phyloP scores from a whole-genome alignment of 2,888 invertebrate species.

The Amphipoea oculea region DNA sequence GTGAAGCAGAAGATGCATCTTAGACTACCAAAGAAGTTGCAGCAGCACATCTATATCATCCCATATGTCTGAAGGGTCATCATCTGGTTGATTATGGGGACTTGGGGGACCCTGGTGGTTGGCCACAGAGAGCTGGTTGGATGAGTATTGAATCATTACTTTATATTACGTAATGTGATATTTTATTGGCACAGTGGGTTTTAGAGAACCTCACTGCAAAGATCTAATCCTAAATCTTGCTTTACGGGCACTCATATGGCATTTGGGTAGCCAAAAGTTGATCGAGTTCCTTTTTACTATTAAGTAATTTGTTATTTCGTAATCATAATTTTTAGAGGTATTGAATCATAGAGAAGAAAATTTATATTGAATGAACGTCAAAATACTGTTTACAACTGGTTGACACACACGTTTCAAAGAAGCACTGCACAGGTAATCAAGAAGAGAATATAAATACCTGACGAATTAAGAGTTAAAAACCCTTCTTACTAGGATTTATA shows the following conservation, averaged over 20 bases:
- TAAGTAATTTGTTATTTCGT: neutral
- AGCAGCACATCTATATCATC: slow-evolving; percentile 72
- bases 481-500: no score
- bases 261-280: neutral
- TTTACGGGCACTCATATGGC: no score
- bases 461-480: no score
- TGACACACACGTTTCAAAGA: neutral
- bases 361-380: neutral
- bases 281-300: neutral
- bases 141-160: slow-evolving; percentile 11
- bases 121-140: no score
- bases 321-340: neutral
- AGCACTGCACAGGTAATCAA: neutral
- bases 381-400: neutral
- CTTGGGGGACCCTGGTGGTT: neutral
- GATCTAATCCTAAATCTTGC: neutral
- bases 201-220: neutral
- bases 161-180: neutral
- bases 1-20: slow-evolving; percentile 66
- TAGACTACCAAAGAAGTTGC: slow-evolving; percentile 75
- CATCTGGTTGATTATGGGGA: neutral
- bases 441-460: neutral
- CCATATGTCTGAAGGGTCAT: neutral
- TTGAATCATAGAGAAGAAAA: no score
- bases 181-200: neutral